These are phyloP conservation scores for Murina feae DNA, from an alignment of 2,113 vertebrate genomes.

Conservation along the genomic window DNA sequence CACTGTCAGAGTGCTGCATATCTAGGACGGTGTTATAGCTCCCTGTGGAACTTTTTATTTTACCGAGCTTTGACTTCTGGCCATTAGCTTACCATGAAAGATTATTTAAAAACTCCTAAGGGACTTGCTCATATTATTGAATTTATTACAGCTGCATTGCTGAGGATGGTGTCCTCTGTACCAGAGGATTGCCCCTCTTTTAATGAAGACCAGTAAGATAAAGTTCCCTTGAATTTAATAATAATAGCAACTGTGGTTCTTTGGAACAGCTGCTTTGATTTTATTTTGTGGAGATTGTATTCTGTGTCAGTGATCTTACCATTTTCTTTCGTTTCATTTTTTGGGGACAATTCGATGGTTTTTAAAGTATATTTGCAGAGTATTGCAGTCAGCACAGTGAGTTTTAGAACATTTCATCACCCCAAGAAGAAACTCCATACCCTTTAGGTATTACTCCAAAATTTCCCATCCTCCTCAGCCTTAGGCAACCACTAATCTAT, in stretches of 20 bases:
- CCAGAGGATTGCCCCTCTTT: conserved; percentile 9
- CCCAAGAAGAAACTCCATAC: not conserved
- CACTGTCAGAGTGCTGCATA: not conserved
- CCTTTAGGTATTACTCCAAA: not conserved
- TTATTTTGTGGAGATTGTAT: conserved; percentile 37
- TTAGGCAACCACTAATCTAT: not conserved
- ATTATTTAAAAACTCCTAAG: conserved; percentile 43
- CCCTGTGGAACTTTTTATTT: conserved; percentile 53
- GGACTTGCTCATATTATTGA: conserved; percentile 22
- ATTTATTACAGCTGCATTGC: conserved; percentile 28
- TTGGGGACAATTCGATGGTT: not conserved
- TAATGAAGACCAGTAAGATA: not conserved
- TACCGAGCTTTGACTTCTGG: conserved; percentile 46
- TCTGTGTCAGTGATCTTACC: not conserved
- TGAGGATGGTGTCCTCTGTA: not conserved
- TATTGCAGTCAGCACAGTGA: not conserved
- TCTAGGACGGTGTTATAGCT: not conserved
- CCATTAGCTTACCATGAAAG: conserved; percentile 45
- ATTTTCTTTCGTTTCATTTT: not conserved
- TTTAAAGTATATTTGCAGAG: not conserved
- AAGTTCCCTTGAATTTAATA: conserved; percentile 32
- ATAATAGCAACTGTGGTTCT: conserved; percentile 6
- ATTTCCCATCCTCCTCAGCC: not conserved
- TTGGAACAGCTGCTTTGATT: conserved; percentile 35
- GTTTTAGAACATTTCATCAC: conserved; percentile 3